These are phyloP conservation scores for Drosophila micromelanica DNA, from an alignment of 1,140 invertebrate species.

Conservation along the genomic window DNA sequence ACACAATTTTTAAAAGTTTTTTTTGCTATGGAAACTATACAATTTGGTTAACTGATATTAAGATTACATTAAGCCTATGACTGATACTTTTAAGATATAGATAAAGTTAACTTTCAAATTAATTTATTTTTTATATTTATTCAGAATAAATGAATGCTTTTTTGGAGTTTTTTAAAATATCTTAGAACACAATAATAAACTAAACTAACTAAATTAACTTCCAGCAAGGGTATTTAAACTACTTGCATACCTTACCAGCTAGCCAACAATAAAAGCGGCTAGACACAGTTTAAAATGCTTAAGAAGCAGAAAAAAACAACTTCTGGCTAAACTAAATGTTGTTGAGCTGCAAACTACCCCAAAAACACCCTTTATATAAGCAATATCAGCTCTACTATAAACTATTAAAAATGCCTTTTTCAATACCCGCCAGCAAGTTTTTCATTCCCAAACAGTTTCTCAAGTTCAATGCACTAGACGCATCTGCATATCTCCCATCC, in stretches of 20 bases:
- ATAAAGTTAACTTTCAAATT: too few relatives aligned
- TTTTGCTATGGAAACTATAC: too few relatives aligned
- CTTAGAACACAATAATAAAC: too few relatives aligned
- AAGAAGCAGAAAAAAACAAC: background rate
- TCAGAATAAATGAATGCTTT: too few relatives aligned
- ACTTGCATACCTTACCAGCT: slow-evolving; percentile 25
- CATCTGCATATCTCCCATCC: slow-evolving; percentile 28
- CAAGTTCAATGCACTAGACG: slow-evolving; percentile 35
- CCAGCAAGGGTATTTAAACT: background rate
- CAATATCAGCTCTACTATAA: background rate
- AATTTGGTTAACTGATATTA: too few relatives aligned
- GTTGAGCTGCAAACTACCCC: background rate
- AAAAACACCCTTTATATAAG: background rate
- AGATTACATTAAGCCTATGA: too few relatives aligned
- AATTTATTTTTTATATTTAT: too few relatives aligned
- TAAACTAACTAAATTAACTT: too few relatives aligned
- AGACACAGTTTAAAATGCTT: slow-evolving; percentile 17
- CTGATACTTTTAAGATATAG: too few relatives aligned
- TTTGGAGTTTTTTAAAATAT: too few relatives aligned
- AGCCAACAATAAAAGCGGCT: slow-evolving; percentile 18
- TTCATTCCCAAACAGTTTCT: slow-evolving; percentile 16
- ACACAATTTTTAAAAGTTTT: too few relatives aligned
- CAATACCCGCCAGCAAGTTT: background rate
- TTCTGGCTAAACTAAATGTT: slow-evolving; percentile 11
- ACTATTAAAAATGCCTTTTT: slow-evolving; percentile 4